A percentile compares a stretch with the other conserved stretches of the same genome.
Evolutionary conservation across 2,113 vertebrate genomes (phyloP).

Genomic region (Mirza zaza): DNA sequence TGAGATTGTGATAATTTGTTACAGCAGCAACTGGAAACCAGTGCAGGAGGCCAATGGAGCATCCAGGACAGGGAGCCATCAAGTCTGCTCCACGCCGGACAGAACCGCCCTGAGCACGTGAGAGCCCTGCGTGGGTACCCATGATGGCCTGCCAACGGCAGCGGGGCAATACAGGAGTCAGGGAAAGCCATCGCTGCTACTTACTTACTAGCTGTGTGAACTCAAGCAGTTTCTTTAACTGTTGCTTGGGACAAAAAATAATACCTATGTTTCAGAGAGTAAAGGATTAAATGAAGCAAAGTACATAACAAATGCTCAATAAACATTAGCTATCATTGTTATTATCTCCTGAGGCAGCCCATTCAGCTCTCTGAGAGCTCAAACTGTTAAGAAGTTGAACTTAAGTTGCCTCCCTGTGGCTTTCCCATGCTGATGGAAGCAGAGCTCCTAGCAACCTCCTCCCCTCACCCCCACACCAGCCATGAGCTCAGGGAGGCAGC

Average conservation of each 20-base stretch:
- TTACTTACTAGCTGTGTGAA: neutral
- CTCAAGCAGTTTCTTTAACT: neutral
- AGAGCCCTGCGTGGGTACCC: neutral
- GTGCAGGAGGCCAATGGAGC: neutral
- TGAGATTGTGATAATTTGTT: neutral
- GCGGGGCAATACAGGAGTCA: neutral
- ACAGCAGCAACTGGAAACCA: neutral
- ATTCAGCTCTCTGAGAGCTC: neutral
- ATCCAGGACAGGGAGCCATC: neutral
- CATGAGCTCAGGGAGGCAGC: neutral
- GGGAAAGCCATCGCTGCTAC: neutral
- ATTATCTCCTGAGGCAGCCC: neutral
- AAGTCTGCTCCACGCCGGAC: neutral
- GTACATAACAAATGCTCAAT: conserved; percentile 47
- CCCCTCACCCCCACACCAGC: neutral
- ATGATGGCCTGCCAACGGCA: neutral
- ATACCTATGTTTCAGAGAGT: conserved; percentile 18
- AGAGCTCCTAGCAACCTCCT: rapidly evolving
- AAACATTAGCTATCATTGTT: conserved; percentile 34
- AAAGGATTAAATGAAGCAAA: conserved; percentile 37
- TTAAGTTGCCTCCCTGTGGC: neutral
- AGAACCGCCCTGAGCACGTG: rapidly evolving
- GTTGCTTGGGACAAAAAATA: conserved; percentile 42
- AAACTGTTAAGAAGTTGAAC: neutral
- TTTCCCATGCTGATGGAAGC: neutral